Evolutionary conservation across 2,797 vertebrate genomes (phyloP), one percentile per base, ranked within the genome.

Genomic region (Diglossa cyanea): DNA sequence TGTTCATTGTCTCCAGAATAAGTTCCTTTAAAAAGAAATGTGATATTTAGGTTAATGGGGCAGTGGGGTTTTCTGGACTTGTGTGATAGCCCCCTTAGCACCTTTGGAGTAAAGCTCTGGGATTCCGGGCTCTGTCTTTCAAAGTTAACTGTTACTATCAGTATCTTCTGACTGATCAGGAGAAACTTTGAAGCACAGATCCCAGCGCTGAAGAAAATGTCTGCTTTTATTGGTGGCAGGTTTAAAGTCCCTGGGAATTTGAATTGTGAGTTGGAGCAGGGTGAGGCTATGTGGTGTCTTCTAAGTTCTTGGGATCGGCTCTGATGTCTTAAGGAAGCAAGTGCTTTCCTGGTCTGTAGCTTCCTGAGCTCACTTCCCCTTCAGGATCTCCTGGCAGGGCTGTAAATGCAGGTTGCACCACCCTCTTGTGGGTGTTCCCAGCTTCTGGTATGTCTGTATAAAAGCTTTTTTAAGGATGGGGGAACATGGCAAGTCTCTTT

Each of bases 101-200:
- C 15, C 51, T 60, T 24, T 0, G 5, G 44, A 58, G 35, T 30
- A 30, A 50, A 50, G 42, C 3, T 4, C 28, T 70, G 70, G 26
- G 30, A 26, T 72, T 61, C n/a, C 42, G n/a, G 50, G 30, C 45
- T 37, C 10, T 11, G 7, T 51, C n/a, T 31, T 31, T 68, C 18
- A 25, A 33, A 66, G 24, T 30, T 35, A 20, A 20, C 15, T 62
- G 11, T 42, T 42, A 17, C 40, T 42, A 17, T 42, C 40, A 9
- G 17, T 25, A 8, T 47, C n/a, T 47, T 67, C 18, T 63, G 53
- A 12, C 12, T 81, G 66, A 74, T 61, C 13, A 31, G 28, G 35
- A 63, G 50, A 37, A 35, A 4, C 25, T 54, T 61, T 18, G 50
- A 76, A 51, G 21, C 13, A 3, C 0, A 0, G 13, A 13, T 79